These are phyloP conservation scores for Heliopora coerulea DNA, from an alignment of 92 coral and sea anemone species.

Conservation along the genomic window DNA sequence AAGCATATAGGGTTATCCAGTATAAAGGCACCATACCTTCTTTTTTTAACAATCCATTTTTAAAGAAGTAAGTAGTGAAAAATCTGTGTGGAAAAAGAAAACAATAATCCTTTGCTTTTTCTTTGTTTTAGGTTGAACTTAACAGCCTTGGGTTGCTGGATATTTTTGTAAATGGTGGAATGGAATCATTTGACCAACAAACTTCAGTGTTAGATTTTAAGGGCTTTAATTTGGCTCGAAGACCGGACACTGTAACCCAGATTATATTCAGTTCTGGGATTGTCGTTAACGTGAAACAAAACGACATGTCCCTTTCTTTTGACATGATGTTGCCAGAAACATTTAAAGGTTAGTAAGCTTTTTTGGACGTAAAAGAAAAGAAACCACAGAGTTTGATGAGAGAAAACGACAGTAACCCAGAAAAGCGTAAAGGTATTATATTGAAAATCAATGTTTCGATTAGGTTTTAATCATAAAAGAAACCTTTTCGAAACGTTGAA, in stretches of 20 bases:
- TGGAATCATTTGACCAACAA: slow-evolving; percentile 56
- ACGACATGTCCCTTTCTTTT: slow-evolving; percentile 20
- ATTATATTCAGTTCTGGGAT: slow-evolving; percentile 25
- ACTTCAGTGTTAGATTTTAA: slow-evolving; percentile 54
- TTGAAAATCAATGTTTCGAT: no score
- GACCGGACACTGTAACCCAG: slow-evolving; percentile 46
- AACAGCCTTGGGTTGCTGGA: slow-evolving; percentile 61
- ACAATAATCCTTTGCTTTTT: no score
- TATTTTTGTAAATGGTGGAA: slow-evolving; percentile 64
- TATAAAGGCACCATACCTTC: no score
- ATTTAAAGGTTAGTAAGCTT: slow-evolving; percentile 26
- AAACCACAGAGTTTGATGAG: not conserved
- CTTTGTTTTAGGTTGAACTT: slow-evolving; percentile 56
- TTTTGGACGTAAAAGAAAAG: not conserved
- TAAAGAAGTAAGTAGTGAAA: no score
- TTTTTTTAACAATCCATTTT: no score
- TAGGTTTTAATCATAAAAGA: no score
- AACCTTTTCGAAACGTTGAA: no score
- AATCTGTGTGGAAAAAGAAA: no score
- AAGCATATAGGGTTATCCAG: no score
- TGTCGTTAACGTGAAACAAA: slow-evolving; percentile 10
- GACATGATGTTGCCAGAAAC: slow-evolving; percentile 8
- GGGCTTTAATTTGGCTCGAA: slow-evolving; percentile 55
- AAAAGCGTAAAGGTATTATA: not conserved
- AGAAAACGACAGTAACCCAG: no score